Conservation (phyloP, 2,888 invertebrate species). For the Dusona sp. region DNA sequence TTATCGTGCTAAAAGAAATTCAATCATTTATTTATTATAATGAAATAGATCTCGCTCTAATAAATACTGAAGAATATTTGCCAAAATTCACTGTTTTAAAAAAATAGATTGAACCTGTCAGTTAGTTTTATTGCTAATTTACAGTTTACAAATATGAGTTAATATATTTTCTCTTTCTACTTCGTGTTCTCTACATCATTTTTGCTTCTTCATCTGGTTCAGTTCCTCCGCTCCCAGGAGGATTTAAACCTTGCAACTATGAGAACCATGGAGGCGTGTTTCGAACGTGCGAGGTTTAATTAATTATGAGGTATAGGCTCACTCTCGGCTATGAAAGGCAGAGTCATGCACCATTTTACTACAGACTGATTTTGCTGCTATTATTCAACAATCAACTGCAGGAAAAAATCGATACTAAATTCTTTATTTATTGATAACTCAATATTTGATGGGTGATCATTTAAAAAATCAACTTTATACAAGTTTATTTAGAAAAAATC, state of each 20-base stretch:
- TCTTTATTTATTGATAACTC: neutral
- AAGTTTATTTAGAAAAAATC: neutral
- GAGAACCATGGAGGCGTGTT: conserved; percentile 30
- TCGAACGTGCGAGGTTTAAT: conserved; percentile 45
- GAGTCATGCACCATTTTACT: neutral
- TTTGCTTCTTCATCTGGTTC: conserved; percentile 38
- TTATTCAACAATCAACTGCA: neutral
- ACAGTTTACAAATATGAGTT: neutral
- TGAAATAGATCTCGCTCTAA: neutral
- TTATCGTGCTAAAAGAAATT: neutral
- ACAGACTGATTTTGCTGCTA: conserved; percentile 2
- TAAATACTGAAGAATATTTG: neutral
- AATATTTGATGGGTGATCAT: neutral
- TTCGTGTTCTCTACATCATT: neutral
- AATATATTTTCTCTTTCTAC: neutral
- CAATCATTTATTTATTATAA: neutral
- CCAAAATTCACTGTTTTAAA: neutral
- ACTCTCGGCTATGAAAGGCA: conserved; percentile 21
- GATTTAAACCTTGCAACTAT: conserved; percentile 14
- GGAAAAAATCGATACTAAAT: neutral
- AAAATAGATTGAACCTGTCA: neutral
- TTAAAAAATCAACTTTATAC: neutral
- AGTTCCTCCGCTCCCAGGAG: conserved; percentile 26
- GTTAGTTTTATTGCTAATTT: neutral
- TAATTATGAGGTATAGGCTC: conserved; percentile 57